Evolutionary conservation across 2,113 vertebrate species (phyloP).

Genomic region (Blennius ocellaris): DNA sequence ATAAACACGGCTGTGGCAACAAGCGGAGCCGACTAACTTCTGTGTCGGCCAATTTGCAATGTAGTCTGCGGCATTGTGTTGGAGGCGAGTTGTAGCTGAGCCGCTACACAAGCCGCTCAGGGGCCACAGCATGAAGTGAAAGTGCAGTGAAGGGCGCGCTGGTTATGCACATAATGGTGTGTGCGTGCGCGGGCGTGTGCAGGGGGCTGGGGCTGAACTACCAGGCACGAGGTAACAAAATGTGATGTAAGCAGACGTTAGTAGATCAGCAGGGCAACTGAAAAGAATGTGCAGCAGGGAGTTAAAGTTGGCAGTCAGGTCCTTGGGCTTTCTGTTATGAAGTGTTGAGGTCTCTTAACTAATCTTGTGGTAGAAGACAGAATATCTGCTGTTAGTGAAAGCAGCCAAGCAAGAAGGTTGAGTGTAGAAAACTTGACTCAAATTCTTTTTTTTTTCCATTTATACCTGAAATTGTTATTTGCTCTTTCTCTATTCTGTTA

Average conservation of each 20-base stretch:
- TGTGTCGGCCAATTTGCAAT: slow-evolving; percentile 35
- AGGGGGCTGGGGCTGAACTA: slow-evolving; percentile 3
- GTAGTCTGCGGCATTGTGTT: slow-evolving; percentile 24
- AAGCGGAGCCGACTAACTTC: slow-evolving; percentile 7
- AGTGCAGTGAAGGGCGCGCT: slow-evolving; percentile 9
- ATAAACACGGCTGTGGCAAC: slow-evolving; percentile 60
- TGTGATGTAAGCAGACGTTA: slow-evolving; percentile 41
- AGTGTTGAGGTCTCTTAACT: slow-evolving; percentile 3
- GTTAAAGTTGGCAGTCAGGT: slow-evolving; percentile 32
- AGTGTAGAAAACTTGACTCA: not conserved
- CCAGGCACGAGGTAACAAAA: slow-evolving; percentile 23
- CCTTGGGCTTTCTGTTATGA: slow-evolving; percentile 18
- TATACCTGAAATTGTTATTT: not conserved
- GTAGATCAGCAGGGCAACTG: slow-evolving; percentile 41
- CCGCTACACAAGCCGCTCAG: slow-evolving; percentile 24
- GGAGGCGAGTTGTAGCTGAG: slow-evolving; percentile 29
- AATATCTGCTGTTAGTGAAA: slow-evolving; percentile 1
- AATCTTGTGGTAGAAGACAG: not conserved
- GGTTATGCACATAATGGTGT: slow-evolving; percentile 17
- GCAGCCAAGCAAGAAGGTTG: not conserved
- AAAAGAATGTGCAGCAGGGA: slow-evolving; percentile 44
- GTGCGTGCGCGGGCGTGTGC: no score
- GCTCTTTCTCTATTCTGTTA: not conserved
- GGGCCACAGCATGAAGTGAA: slow-evolving; percentile 23
- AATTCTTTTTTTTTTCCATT: not conserved